Base-by-base conservation (phyloP, 1,140 invertebrate species). In the Acromyrmex charruanus region DNA sequence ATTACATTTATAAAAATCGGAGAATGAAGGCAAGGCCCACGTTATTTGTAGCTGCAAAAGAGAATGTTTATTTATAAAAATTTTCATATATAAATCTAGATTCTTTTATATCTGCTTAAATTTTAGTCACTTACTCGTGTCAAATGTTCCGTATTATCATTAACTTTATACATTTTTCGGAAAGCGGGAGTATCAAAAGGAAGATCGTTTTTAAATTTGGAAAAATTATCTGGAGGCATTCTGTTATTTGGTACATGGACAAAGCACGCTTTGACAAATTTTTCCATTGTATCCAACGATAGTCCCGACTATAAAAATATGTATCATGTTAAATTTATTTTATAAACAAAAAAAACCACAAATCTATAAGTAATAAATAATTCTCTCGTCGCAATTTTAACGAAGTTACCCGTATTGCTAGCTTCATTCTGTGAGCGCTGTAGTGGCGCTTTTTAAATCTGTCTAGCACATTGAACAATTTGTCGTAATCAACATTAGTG, bases 401-500 rank as follows among this genome's bases (percentile, higher is more conserved):
- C 9, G 12, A 31, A 84, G 77, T 74, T 79, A 97, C 96, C 94
- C 98, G 96, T 61, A 99, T 96, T 87, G 97, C 97, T 4, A 99
- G 92, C 59, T 97, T 98, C 98, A 99, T 99, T 84, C 98, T 96
- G 92, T 99, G 97, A 6, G 98, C 98, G 35, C 98, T 98, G 92
- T 99, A 99, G 94, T 98, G 97, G 63, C 97, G 95, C 89, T 96
- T 96, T 77, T 98, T 96, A 93, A 99, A 99, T 74, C 98, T 96
- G 85, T 98, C 97, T 2, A 99, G 94, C 14, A 96, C 95, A 66
- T 96, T 91, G 87, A 97, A 96, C 1, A 98, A 93, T 51, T 96
- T 95, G 21, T 97, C 96, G 82, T 97, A 97, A 5, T 95, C 90
- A 25, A 98, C 95, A 84, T 97, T 96, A 16, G 97, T 97, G 63